A percentile compares a stretch with the other conserved stretches of the same genome.
These are phyloP conservation scores for Oophaga pumilio DNA, from an alignment of 2,113 vertebrate genomes.

Conservation along the genomic window DNA sequence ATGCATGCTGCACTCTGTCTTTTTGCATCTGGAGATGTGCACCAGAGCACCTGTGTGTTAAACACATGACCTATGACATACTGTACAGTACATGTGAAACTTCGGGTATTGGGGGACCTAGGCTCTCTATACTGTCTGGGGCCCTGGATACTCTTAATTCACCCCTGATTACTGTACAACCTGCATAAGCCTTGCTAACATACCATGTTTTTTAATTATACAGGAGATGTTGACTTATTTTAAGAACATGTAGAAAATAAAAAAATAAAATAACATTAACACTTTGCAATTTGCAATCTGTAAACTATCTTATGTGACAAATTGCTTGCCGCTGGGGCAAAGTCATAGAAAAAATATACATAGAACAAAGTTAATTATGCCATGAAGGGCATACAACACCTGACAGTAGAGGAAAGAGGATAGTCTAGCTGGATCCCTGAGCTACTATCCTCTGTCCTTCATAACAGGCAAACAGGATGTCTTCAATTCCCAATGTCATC, in stretches of 20 bases:
- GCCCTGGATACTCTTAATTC: too few species aligned
- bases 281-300: not conserved
- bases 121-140: too few species aligned
- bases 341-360: conserved; percentile 6
- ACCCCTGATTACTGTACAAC: too few species aligned
- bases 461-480: conserved; percentile 40
- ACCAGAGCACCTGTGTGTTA: too few species aligned
- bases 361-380: conserved; percentile 12
- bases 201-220: too few species aligned
- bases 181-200: too few species aligned
- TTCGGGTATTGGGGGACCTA: too few species aligned
- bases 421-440: conserved; percentile 5
- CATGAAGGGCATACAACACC: conserved; percentile 4
- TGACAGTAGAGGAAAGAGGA: conserved; percentile 9
- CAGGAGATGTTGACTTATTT: too few species aligned
- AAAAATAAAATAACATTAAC: not conserved
- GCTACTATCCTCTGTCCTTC: conserved; percentile 43
- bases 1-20: too few species aligned
- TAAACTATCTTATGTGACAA: not conserved
- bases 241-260: not conserved
- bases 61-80: too few species aligned
- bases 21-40: too few species aligned
- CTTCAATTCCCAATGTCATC: conserved; percentile 40
- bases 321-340: conserved; percentile 1
- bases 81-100: too few species aligned